Base-by-base conservation (phyloP, 2,797 vertebrate species). In the Melanogrammus aeglefinus region DNA sequence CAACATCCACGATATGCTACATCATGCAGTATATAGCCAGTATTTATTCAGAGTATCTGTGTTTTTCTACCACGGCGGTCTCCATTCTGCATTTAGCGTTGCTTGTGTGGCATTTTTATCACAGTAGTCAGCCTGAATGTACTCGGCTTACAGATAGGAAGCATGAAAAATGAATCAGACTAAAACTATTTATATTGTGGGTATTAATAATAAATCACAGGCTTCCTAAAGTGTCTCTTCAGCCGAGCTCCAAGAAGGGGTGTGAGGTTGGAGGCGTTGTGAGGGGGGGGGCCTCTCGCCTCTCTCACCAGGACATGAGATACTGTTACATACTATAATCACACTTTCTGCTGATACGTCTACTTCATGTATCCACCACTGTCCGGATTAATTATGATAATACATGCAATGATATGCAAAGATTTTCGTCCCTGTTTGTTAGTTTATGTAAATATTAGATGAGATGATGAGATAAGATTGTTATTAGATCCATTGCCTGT, bases 171-270 rank as follows among this genome's bases (percentile, higher is more conserved):
- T 87, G 81, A 83, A 90, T 84, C 57, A 47, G 75, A 79, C 79
- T 81, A 85, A 88, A 87, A 86, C 83, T 82, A 88, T 89, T 88
- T 86, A 90, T 86, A 89, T 85, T 86, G 77, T 79, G 72, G 77
- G 44, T 78, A 83, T 89, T 76, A 89, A 89, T 90, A 88, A 87
- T 88, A 83, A 81, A 91, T 88, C 31, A 73, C 74, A 77, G 77
- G 31, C 74, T 77, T 80, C 86, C 81, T 79, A 85, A 81, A 76
- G 74, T 69, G 83, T 82, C 85, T 86, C 57, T 80, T 85, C 81
- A 80, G 57, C 7, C 73, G 75, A 79, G 72, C 47, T 72, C 38
- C 79, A 74, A 18, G 31, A 75, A 39, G 24, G 75, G 77, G 39
- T 33, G 77, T 21, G 16, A 66, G 57, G 57, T 14, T 5, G 41